Evolutionary conservation across 2,888 invertebrate species (phyloP).

Genomic region (Ectemnius lituratus): DNA sequence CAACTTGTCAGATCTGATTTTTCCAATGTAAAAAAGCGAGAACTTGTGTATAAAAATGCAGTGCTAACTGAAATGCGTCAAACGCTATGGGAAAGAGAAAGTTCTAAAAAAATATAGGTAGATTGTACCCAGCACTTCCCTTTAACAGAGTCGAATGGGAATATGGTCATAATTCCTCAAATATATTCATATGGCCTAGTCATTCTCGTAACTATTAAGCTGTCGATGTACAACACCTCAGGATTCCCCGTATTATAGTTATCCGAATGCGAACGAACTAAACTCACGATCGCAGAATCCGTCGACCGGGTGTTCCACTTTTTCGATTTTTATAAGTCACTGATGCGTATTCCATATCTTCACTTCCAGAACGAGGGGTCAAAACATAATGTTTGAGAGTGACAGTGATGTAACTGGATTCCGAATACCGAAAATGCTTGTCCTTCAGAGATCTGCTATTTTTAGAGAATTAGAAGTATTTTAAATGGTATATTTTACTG

Average conservation of each 20-base stretch:
- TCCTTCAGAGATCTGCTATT: constrained; percentile 17
- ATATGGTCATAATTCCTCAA: constrained; percentile 47
- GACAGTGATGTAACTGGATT: constrained; percentile 30
- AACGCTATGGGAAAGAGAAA: constrained; percentile 28
- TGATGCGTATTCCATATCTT: constrained; percentile 43
- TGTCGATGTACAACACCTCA: constrained; percentile 58
- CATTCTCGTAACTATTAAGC: constrained; percentile 46
- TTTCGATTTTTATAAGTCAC: constrained; percentile 9
- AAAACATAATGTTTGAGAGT: constrained; percentile 53
- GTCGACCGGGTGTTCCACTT: constrained; percentile 53
- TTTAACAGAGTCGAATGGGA: constrained; percentile 27
- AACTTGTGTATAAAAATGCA: constrained; percentile 48
- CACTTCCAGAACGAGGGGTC: constrained; percentile 60
- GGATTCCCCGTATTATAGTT: constrained; percentile 63
- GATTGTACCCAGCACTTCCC: constrained; percentile 35
- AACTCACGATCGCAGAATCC: neutral
- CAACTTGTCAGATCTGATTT: constrained; percentile 40
- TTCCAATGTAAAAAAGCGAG: constrained; percentile 29
- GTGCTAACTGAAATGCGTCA: constrained; percentile 43
- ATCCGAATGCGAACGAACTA: constrained; percentile 43
- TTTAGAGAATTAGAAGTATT: constrained; percentile 19
- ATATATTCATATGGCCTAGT: constrained; percentile 63
- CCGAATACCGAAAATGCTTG: constrained; percentile 24
- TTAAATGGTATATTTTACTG: constrained; percentile 23
- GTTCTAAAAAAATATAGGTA: constrained; percentile 44